A percentile compares a stretch with the other conserved stretches of the same genome.
Conservation (phyloP, 2,797 vertebrate genomes). For the Urocyon cinereoargenteus region DNA sequence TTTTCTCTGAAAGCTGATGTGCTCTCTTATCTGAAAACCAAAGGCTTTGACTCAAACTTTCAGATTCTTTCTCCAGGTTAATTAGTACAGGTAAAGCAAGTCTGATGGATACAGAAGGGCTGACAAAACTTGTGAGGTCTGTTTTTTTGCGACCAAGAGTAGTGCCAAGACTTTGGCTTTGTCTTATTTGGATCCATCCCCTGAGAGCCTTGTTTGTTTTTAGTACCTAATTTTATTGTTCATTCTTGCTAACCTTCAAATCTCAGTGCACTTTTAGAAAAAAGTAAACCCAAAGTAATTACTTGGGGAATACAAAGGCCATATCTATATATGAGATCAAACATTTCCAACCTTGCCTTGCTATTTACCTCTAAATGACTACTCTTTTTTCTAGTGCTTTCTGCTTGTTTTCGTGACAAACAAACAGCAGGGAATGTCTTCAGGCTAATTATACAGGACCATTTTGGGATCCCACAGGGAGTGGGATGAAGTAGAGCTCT, state of each 20-base stretch:
- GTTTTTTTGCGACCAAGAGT: conserved; percentile 76
- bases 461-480: conserved; percentile 26
- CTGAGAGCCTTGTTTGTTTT: conserved; percentile 67
- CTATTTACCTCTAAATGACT: conserved; percentile 72
- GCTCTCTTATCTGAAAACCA: conserved; percentile 82
- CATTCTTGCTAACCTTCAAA: conserved; percentile 81
- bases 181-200: conserved; percentile 77
- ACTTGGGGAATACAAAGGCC: conserved; percentile 61
- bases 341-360: conserved; percentile 67
- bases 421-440: conserved; percentile 71
- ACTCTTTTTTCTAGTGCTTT: conserved; percentile 58
- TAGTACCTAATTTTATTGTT: conserved; percentile 81
- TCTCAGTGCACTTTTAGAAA: conserved; percentile 67
- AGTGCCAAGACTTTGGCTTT: conserved; percentile 75
- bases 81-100: conserved; percentile 83
- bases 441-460: conserved; percentile 52
- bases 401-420: conserved; percentile 60
- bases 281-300: conserved; percentile 71
- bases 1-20: conserved; percentile 82
- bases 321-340: conserved; percentile 68
- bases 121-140: conserved; percentile 77
- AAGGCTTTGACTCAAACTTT: conserved; percentile 82
- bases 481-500: not conserved
- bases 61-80: conserved; percentile 79
- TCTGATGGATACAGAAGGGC: conserved; percentile 78